Evolutionary conservation across 2,888 invertebrate genomes (phyloP), one percentile per base, ranked within the genome.

Genomic region (Drosophila paracracens): DNA sequence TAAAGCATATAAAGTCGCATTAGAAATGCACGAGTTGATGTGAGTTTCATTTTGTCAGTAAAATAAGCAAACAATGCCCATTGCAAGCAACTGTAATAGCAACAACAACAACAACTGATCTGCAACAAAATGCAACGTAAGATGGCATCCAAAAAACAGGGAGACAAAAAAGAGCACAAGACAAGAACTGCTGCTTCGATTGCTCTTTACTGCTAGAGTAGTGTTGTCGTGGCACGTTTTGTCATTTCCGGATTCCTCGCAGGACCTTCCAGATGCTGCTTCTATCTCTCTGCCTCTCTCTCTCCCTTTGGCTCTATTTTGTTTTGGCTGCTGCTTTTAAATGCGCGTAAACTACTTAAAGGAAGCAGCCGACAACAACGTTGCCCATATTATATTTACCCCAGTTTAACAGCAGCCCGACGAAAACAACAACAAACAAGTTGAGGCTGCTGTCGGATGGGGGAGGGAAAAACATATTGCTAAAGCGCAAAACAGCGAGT

Each of bases 1-100:
- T 85, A 82, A 79, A 88, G 72, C 81, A 85, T 85, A 91, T 85
- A 91, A 90, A 92, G 87, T 91, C 87, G 87, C 90, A 92, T 92
- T 92, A 92, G 86, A 90, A 92, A 92, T 92, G 92, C 92, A 92
- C 92, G 92, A 92, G 83, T 91, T 91, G 90, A 89, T 85, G 89
- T 88, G 76, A 82, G 88, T 89, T 91, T 85, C 83, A 87, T 84
- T 91, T 89, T 83, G 84, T 77, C 78, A 84, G 75, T 74, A 73
- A 87, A 86, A 73, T 76, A 72, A 70, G 75, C 74, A 90, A 86
- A 86, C 86, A 86, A 90, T 88, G 90, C 76, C 88, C 85, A 81
- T 21, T 83, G 77, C 74, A 74, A 62, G 56, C 53, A 48, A 36
- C 16, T 18, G 7, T 18, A 18, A 16, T 1, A 18, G 6, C 7